Base-by-base conservation (phyloP, 92 coral and sea anemone species). In the Epizoanthus rinbou region DNA sequence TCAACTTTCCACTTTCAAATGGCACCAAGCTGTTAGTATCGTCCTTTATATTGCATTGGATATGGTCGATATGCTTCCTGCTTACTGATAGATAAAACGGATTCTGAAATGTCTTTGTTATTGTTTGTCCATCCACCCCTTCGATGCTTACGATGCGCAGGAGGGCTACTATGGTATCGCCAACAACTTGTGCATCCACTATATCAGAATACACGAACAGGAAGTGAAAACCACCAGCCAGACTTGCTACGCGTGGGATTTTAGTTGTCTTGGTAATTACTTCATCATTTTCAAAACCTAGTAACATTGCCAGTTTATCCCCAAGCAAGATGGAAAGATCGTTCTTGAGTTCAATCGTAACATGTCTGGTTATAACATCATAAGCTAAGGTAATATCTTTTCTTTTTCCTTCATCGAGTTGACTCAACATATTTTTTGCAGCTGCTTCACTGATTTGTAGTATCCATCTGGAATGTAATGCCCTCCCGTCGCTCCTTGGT, bases 31-130 rank as follows among this genome's bases (percentile, higher is more conserved):
- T 76, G 21, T 87, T 87, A 25, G 91, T 74, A 81, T 88, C 95
- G n/a, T 83, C 86, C 81, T 83, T 91, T 91, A 91, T 82, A 88
- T 79, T 86, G 33, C 89, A 81, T 60, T 88, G 86, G 70, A 88
- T 80, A 5, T 68, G 82, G 8, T 88, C 91, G 56, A 91, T 67
- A 43, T 70, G 28, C 39, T 67, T 85, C n/a, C 62, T 80, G 62
- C 63, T 79, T 0, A 85, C 82, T 24, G 84, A 76, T n/a, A 81
- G 41, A 45, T 73, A 89, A 22, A 80, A 88, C 10, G 89, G 92
- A 62, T 83, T 66, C 81, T 79, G 64, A 53, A 85, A 90, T 56
- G 88, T 86, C 57, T 79, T 82, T 45, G 86, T 86, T 7, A 90
- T 57, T 2, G 31, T 80, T 18, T 75, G 65, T 16, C 87, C 92